Conservation (phyloP, 2,113 vertebrate genomes). For the human region GRCh38 chr9:19211501-19212000, state of each 20-base stretch:
- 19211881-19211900: background rate
- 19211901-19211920: background rate
- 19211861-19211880: background rate
- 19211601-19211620: constrained; percentile 24
- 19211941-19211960: background rate
- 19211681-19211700: background rate
- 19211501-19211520: too few species aligned
- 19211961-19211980: background rate
- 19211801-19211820: too few species aligned
- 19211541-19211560: too few species aligned
- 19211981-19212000: background rate
- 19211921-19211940: background rate
- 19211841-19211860: background rate
- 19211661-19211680: background rate
- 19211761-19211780: too few species aligned
- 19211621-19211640: background rate
- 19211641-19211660: background rate
- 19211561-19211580: too few species aligned
- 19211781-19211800: too few species aligned
- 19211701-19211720: background rate
- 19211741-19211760: too few species aligned
- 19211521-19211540: too few species aligned
- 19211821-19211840: background rate
- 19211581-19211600: background rate
- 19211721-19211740: too few species aligned